Conservation (phyloP, 2,888 invertebrate species). For the Sinotaia quadrata region DNA sequence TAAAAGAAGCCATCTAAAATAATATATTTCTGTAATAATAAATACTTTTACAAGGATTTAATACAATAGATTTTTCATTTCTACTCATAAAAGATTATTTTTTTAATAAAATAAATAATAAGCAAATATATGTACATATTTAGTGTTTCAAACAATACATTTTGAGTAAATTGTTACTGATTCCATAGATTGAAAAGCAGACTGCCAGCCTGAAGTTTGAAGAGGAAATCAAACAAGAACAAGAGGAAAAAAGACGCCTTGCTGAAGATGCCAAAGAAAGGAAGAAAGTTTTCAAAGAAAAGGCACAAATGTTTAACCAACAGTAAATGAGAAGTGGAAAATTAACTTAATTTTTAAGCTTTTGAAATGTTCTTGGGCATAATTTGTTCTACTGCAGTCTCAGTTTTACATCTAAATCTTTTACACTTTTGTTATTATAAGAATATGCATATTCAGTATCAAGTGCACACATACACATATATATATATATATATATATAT, state of each 20-base stretch:
- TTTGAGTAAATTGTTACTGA: neutral
- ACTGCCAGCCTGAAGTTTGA: conserved; percentile 89
- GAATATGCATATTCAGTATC: too few species aligned
- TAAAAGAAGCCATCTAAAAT: too few species aligned
- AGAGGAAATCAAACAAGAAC: conserved; percentile 91
- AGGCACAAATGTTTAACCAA: conserved; percentile 85
- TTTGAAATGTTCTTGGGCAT: too few species aligned
- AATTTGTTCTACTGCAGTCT: too few species aligned
- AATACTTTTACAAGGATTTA: too few species aligned
- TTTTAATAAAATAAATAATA: neutral
- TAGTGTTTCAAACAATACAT: neutral
- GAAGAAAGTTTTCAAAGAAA: conserved; percentile 88
- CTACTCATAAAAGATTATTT: too few species aligned
- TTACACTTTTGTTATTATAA: too few species aligned
- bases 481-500: neutral
- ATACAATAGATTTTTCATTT: too few species aligned
- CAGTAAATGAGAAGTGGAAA: conserved; percentile 1
- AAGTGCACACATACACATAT: neutral
- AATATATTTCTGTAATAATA: too few species aligned
- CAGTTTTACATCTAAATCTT: neutral
- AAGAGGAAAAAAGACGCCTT: conserved; percentile 87
- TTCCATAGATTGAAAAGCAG: conserved; percentile 85
- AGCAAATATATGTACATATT: neutral
- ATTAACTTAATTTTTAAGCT: too few species aligned
- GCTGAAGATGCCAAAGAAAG: conserved; percentile 88